These are phyloP conservation scores for Caenorhabditis sp. DNA, from an alignment of 2,888 invertebrate genomes.

Conservation along the genomic window DNA sequence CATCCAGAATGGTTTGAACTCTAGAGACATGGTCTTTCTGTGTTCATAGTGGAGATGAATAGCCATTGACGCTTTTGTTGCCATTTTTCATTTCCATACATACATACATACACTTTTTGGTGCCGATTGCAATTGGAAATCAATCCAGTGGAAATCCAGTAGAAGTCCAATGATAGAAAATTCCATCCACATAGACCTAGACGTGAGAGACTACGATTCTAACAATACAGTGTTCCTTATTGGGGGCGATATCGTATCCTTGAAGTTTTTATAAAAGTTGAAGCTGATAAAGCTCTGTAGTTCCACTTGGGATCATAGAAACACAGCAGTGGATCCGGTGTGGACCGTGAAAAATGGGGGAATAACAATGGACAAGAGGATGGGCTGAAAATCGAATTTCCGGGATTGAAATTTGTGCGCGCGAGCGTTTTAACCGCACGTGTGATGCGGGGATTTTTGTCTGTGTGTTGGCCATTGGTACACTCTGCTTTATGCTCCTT, in stretches of 20 bases:
- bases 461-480: not conserved
- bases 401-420: constrained; percentile 24
- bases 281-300: too few species aligned
- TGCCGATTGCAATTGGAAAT: too few species aligned
- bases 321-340: constrained; percentile 11
- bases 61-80: constrained; percentile 21
- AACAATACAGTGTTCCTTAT: too few species aligned
- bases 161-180: too few species aligned
- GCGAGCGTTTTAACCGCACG: constrained; percentile 24
- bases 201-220: too few species aligned
- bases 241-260: too few species aligned
- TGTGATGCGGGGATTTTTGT: not conserved
- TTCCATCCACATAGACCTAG: too few species aligned
- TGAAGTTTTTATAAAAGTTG: too few species aligned
- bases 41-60: constrained; percentile 25
- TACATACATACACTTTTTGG: too few species aligned
- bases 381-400: constrained; percentile 62
- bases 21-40: constrained; percentile 28
- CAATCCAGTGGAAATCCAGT: too few species aligned
- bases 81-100: not conserved
- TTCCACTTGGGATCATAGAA: not conserved
- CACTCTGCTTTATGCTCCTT: not conserved
- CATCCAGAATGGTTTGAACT: constrained; percentile 30
- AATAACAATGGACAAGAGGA: constrained; percentile 33
- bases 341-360: constrained; percentile 8